Evolutionary conservation across 2,113 vertebrate species (phyloP), one percentile per base, ranked within the genome.

Genomic region (Myanophis thanlyinensis): DNA sequence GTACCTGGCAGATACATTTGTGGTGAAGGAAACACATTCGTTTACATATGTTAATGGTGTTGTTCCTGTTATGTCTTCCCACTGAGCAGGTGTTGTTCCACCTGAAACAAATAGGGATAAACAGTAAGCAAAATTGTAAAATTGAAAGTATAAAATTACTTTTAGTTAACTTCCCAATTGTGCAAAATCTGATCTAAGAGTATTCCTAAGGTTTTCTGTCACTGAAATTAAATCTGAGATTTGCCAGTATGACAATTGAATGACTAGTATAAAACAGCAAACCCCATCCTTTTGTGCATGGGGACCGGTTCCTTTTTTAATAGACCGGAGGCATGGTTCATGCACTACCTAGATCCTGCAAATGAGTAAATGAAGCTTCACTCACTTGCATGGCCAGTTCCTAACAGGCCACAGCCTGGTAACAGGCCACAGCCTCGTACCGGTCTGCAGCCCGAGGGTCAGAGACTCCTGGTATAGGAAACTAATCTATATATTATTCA

Each of bases 31-130:
- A 93, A 99, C 99, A 44, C 98, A 99, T 95, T 99, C 99, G 93
- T 99, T 99, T 95, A 98, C 98, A 91, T 99, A 99, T 0, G 99
- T 99, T 96, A 99, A 96, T 0, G 99, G 99, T 2, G 99, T 99
- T 35, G 99, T 99, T 95, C 99, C 99, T 15, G 99, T 99, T 94
- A 99, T 99, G 95, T 99, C 99, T 95, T 99, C 99, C 99, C 99
- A 99, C 25, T 99, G 99, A 44, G 99, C 99, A 59, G 99, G 99
- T 1, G 99, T 99, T 35, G 98, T 99, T 95, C 99, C 99, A 96
- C 99, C 99, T 99, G 95, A 96, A 97, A 97, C 0, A 73, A 95
- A 86, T 3, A 18, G 30, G 46, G 46, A 73, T 35, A 53, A 94
- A 18, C 35, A 20, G 44, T 87, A 47, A 89, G 48, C 44, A 88